Conservation (phyloP, 2,113 vertebrate genomes). For the Nyctibius bracteatus region DNA sequence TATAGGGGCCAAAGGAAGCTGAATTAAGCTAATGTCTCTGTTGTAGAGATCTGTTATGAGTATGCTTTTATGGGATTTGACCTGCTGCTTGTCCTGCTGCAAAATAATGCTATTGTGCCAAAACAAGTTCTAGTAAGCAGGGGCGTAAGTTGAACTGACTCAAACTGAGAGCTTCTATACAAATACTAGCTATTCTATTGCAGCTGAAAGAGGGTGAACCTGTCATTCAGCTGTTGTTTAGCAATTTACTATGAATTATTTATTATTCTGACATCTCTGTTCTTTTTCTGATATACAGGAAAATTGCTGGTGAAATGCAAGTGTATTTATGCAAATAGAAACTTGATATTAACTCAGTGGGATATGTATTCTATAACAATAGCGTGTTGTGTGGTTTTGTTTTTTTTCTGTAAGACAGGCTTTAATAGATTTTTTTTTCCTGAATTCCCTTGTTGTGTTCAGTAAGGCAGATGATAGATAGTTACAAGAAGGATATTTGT, state of each 20-base stretch:
- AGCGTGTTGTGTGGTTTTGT: background rate
- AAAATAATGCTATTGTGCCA: background rate
- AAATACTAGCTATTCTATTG: constrained; percentile 33
- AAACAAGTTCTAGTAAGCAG: background rate
- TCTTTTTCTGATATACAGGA: constrained; percentile 31
- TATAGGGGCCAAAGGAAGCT: background rate
- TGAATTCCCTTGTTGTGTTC: background rate
- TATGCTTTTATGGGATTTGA: background rate
- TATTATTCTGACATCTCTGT: constrained; percentile 52
- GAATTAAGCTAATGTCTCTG: background rate
- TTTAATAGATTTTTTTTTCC: background rate
- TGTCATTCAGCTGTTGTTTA: constrained; percentile 49
- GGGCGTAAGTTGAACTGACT: background rate
- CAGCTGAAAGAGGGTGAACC: constrained; percentile 11
- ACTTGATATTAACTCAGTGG: constrained; percentile 37
- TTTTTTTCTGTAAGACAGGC: background rate
- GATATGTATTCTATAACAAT: constrained; percentile 31
- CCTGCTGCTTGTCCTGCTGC: background rate
- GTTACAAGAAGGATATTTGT: background rate
- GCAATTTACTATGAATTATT: constrained; percentile 58
- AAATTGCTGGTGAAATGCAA: constrained; percentile 48
- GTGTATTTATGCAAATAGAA: constrained; percentile 56
- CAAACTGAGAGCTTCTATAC: constrained; percentile 5
- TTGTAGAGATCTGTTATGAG: background rate
- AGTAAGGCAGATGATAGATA: background rate